A percentile compares a stretch with the other conserved stretches of the same genome.
phyloP scores from a whole-genome alignment of 2,888 invertebrate genomes.

The Eristalis arbustorum region DNA sequence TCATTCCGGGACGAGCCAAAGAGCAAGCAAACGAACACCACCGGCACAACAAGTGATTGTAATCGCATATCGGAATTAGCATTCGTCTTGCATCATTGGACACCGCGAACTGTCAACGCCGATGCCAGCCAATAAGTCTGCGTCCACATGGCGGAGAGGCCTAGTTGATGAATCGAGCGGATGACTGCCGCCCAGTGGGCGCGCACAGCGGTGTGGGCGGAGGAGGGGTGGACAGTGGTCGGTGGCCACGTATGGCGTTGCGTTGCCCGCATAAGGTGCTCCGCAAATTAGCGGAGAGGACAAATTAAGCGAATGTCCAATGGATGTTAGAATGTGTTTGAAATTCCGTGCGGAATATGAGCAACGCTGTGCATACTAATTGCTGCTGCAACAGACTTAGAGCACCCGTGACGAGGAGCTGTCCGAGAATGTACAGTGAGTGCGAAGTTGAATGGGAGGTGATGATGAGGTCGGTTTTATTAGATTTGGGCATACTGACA shows the following conservation, averaged over 20 bases:
- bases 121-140: constrained; percentile 47
- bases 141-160: constrained; percentile 25
- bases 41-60: constrained; percentile 20
- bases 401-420: background rate
- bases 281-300: constrained; percentile 40
- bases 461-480: background rate
- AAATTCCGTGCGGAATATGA: constrained; percentile 32
- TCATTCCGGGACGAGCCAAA: background rate
- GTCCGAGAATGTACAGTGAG: constrained; percentile 5
- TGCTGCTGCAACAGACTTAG: background rate
- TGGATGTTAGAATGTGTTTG: constrained; percentile 44
- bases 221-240: too few species aligned
- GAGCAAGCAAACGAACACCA: background rate
- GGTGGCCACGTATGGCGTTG: background rate
- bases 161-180: background rate
- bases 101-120: constrained; percentile 29
- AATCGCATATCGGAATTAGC: constrained; percentile 43
- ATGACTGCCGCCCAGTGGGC: constrained; percentile 16
- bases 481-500: too few species aligned
- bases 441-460: background rate
- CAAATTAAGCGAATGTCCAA: constrained; percentile 51
- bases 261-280: constrained; percentile 35
- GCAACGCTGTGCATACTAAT: constrained; percentile 48
- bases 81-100: constrained; percentile 54
- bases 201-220: background rate